phyloP scores from a whole-genome alignment of 2,113 vertebrate genomes.

The Tapirus terrestris region DNA sequence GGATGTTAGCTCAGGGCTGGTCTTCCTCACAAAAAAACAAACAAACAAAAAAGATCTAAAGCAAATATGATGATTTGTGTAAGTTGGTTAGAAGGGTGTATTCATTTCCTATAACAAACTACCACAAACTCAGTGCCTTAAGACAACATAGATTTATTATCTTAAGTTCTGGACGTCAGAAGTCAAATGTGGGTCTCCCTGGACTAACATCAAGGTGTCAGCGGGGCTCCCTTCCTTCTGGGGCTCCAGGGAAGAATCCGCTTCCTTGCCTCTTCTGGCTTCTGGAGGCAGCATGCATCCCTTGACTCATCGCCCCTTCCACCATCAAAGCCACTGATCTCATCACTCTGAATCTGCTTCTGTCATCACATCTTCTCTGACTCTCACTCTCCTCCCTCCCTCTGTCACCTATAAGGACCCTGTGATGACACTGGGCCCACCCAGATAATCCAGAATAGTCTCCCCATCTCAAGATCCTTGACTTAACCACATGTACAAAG shows the following conservation, averaged over 20 bases:
- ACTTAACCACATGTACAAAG: background rate
- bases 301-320: background rate
- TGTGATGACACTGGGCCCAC: too few species aligned
- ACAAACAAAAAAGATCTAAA: background rate
- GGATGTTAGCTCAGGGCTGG: too few species aligned
- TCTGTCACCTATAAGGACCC: background rate
- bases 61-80: background rate
- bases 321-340: background rate
- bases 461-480: background rate
- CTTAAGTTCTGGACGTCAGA: background rate
- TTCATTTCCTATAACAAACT: background rate
- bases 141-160: background rate
- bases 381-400: background rate
- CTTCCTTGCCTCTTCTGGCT: background rate
- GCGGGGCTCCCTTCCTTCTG: background rate
- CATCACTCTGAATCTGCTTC: background rate
- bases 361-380: accelerated
- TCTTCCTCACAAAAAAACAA: too few species aligned
- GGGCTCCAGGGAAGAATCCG: accelerated
- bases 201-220: background rate
- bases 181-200: background rate
- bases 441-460: background rate
- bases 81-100: too few species aligned
- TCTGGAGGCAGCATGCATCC: background rate
- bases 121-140: background rate